A percentile compares a stretch with the other conserved stretches of the same genome.
Evolutionary conservation across 2,888 invertebrate species (phyloP).

Genomic region (Dexiosoma caninum): DNA sequence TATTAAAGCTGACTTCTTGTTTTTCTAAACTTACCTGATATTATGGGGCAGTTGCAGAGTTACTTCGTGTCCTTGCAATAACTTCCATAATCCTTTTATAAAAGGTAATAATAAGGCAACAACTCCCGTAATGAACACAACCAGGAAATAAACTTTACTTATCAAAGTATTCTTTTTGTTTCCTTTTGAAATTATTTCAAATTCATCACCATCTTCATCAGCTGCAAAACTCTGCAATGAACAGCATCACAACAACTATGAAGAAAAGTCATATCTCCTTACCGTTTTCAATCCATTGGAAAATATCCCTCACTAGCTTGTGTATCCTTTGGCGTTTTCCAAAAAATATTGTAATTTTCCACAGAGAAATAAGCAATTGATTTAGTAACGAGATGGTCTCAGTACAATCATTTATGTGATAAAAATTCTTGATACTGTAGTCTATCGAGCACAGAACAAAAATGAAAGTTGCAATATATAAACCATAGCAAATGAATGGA

Average conservation of each 20-base stretch:
- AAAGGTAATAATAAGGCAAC: neutral
- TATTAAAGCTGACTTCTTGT: too few species aligned
- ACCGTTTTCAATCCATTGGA: conserved; percentile 31
- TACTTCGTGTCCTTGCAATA: neutral
- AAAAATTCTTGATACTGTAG: neutral
- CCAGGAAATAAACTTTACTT: conserved; percentile 20
- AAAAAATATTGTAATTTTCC: conserved; percentile 20
- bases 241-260: neutral
- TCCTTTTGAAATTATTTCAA: neutral
- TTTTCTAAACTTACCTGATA: conserved; percentile 1
- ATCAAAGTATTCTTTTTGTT: neutral
- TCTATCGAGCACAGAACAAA: neutral
- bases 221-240: too few species aligned
- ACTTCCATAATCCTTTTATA: neutral
- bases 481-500: neutral
- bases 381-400: conserved; percentile 1
- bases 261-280: neutral
- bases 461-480: neutral
- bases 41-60: conserved; percentile 15
- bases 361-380: conserved; percentile 20
- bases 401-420: conserved; percentile 6
- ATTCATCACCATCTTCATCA: neutral
- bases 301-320: conserved; percentile 14
- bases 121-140: neutral
- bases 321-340: conserved; percentile 9